These are phyloP conservation scores for Tolmerus cingulatus DNA, from an alignment of 2,888 invertebrate genomes.

Conservation along the genomic window DNA sequence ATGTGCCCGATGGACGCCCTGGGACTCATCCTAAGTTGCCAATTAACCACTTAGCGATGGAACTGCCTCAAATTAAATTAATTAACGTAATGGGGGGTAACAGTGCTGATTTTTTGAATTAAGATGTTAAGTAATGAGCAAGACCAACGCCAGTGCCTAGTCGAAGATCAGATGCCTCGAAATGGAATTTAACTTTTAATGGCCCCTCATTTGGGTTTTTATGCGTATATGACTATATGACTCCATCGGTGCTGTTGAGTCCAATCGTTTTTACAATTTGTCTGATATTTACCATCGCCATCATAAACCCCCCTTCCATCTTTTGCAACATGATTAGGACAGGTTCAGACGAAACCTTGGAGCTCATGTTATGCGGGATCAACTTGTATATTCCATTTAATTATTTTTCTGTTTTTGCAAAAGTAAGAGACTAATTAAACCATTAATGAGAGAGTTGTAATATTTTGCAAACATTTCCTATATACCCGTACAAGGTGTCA, in stretches of 20 bases:
- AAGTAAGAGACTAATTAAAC: not conserved
- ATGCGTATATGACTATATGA: not conserved
- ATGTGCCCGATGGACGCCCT: not conserved
- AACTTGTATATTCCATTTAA: not conserved
- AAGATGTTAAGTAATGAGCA: constrained; percentile 20
- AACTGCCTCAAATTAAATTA: constrained; percentile 13
- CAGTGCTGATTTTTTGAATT: constrained; percentile 28
- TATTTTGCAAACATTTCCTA: not conserved
- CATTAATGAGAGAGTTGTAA: not conserved
- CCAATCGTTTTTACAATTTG: not conserved
- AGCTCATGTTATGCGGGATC: not conserved
- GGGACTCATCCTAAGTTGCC: not conserved
- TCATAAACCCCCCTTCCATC: not conserved
- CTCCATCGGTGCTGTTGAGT: not conserved
- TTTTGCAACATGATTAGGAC: not conserved
- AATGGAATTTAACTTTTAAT: not conserved
- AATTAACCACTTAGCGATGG: constrained; percentile 38
- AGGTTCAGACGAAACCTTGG: not conserved
- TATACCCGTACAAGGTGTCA: not conserved
- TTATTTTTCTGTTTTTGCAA: not conserved
- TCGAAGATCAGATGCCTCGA: not conserved
- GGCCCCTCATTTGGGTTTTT: not conserved
- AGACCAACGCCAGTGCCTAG: not conserved
- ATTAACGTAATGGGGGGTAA: constrained; percentile 30
- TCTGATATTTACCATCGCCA: not conserved